These are phyloP conservation scores for Heliconius hermathena DNA, from an alignment of 1,140 invertebrate species.

Conservation along the genomic window DNA sequence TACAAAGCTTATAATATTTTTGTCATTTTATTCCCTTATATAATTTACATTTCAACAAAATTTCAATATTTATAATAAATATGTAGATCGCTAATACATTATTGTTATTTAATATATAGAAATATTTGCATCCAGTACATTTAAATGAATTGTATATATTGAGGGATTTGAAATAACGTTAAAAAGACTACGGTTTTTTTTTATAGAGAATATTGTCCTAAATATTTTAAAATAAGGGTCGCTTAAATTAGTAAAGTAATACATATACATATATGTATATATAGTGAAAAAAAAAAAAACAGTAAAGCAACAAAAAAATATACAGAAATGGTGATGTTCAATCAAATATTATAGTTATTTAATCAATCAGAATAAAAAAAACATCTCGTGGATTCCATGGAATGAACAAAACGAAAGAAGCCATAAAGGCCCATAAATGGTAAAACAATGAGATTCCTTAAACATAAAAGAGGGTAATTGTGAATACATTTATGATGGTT, in stretches of 20 bases:
- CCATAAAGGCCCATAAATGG: neutral
- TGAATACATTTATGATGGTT: neutral
- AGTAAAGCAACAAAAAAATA: neutral
- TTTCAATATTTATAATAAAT: slow-evolving; percentile 32
- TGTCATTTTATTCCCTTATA: slow-evolving; percentile 28
- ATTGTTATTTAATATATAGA: slow-evolving; percentile 28
- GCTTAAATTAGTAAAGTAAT: neutral
- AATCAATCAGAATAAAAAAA: neutral
- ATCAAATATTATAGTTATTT: neutral
- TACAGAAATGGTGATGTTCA: neutral
- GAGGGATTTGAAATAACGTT: neutral
- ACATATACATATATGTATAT: too few relatives aligned
- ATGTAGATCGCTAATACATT: slow-evolving; percentile 44
- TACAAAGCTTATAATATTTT: slow-evolving; percentile 56
- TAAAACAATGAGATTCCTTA: slow-evolving; percentile 15
- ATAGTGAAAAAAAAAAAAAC: neutral
- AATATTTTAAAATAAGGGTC: neutral
- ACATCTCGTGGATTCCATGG: too few relatives aligned
- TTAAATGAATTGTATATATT: neutral
- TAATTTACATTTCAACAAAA: slow-evolving; percentile 22
- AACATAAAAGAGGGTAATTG: neutral
- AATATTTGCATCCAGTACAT: slow-evolving; percentile 29
- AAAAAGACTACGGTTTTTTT: neutral
- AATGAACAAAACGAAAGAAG: too few relatives aligned
- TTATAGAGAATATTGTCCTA: neutral